Percentiles rank a stretch among this genome's conserved stretches.
Evolutionary conservation across 2,797 vertebrate species (phyloP).

Genomic region (Potorous gilbertii): DNA sequence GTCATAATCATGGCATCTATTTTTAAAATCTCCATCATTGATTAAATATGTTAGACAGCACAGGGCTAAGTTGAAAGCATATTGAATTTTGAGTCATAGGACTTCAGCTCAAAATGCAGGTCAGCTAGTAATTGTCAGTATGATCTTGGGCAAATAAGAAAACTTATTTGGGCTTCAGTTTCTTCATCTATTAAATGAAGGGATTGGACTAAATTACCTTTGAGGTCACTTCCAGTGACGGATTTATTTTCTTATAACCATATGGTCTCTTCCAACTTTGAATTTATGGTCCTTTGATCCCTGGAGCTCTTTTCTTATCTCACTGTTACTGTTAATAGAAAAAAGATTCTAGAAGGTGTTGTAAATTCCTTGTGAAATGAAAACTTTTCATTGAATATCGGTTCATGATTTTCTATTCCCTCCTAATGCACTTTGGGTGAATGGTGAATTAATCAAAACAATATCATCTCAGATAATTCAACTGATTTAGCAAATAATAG

Average conservation of each 20-base stretch:
- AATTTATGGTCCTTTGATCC: slow-evolving; percentile 19
- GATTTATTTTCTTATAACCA: background rate
- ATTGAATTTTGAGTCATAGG: background rate
- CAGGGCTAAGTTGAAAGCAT: background rate
- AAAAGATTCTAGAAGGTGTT: background rate
- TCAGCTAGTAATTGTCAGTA: background rate
- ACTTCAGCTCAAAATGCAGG: background rate
- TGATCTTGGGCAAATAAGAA: background rate
- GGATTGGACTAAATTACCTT: background rate
- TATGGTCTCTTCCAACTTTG: background rate
- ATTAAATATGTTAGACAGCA: background rate
- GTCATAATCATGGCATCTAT: background rate
- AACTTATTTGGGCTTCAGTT: background rate
- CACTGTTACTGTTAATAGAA: background rate
- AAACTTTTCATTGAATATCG: slow-evolving; percentile 14
- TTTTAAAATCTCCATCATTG: background rate
- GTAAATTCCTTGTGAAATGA: slow-evolving; percentile 15
- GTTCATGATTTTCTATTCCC: background rate
- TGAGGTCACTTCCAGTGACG: background rate
- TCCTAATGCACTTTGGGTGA: slow-evolving; percentile 1
- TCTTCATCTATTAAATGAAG: background rate
- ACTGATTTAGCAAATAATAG: background rate
- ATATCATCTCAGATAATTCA: background rate
- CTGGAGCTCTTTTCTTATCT: background rate
- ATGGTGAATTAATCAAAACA: slow-evolving; percentile 28